A percentile compares a stretch with the other conserved stretches of the same genome.
phyloP scores from a whole-genome alignment of 2,113 vertebrate species.

The Pimephales promelas region DNA sequence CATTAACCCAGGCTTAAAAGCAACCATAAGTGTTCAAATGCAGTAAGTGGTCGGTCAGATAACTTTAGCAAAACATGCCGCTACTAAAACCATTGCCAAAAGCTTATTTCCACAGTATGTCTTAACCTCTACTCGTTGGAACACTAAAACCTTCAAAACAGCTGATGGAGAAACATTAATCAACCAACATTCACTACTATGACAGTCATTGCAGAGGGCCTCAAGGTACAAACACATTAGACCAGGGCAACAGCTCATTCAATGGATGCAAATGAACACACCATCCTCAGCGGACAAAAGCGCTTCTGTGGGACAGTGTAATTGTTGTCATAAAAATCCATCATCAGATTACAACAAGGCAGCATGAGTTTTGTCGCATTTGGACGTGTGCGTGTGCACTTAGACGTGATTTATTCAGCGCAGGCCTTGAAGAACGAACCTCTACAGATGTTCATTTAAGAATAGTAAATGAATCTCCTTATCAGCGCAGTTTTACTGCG shows the following conservation, averaged over 20 bases:
- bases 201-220: conserved; percentile 12
- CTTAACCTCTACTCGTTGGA: neutral
- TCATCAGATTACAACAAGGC: conserved; percentile 14
- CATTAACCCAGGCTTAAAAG: conserved; percentile 16
- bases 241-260: conserved; percentile 23
- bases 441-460: conserved; percentile 44
- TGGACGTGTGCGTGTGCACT: neutral
- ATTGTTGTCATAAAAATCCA: conserved; percentile 40
- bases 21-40: neutral
- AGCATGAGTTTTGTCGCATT: neutral
- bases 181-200: neutral
- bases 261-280: conserved; percentile 27
- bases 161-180: conserved; percentile 32
- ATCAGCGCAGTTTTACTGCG: neutral
- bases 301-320: conserved; percentile 24
- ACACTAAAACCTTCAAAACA: conserved; percentile 26
- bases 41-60: conserved; percentile 5
- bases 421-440: neutral
- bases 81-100: conserved; percentile 23
- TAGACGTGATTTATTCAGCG: conserved; percentile 20
- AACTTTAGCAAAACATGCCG: conserved; percentile 19
- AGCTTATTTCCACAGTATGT: conserved; percentile 24
- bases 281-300: neutral
- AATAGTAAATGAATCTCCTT: conserved; percentile 41
- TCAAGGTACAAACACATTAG: conserved; percentile 27